Base-by-base conservation (phyloP, 2,888 invertebrate genomes). In the Tethea ocularis region DNA sequence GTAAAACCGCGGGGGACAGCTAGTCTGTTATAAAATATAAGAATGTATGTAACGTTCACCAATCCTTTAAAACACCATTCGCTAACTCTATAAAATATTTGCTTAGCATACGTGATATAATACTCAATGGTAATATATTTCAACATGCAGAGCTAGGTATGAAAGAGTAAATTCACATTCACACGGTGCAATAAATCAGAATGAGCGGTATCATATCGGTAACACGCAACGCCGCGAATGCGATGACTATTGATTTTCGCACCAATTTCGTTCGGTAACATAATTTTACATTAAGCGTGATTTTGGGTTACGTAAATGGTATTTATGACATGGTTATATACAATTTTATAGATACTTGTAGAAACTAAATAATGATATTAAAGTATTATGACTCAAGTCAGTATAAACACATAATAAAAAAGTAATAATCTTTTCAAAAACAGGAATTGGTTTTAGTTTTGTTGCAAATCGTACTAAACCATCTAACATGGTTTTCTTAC, bases 201-300 rank as follows among this genome's bases (percentile, higher is more conserved):
- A 75, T 79, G 76, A 82, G 69, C 76, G 74, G 75, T 83, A 81
- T 83, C 83, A 80, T 80, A 85, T 81, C 83, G 76, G 75, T 70
- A 68, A 74, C 67, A 76, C 77, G 82, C 83, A 83, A 80, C 70
- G 72, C 69, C 72, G 74, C 72, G 73, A 72, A 80, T 77, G 84
- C 83, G 84, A 84, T 89, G 85, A 86, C 87, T 88, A 88, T 88
- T 86, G 86, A 88, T 87, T 85, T 80, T 75, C 73, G 72, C 75
- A 75, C 78, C 80, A 84, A 84, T 86, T 84, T 82, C 76, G 74
- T 78, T 75, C 64, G 68, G 68, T 68, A 71, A 61, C 68, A 80
- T 81, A 76, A 82, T 83, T 80, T 76, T 72, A 69, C 71, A 78
- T 72, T 74, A 73, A 64, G 68, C 68, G 61, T 54, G 59, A 65